These are phyloP conservation scores for Blennius ocellaris DNA, from an alignment of 2,113 vertebrate species.

Conservation along the genomic window DNA sequence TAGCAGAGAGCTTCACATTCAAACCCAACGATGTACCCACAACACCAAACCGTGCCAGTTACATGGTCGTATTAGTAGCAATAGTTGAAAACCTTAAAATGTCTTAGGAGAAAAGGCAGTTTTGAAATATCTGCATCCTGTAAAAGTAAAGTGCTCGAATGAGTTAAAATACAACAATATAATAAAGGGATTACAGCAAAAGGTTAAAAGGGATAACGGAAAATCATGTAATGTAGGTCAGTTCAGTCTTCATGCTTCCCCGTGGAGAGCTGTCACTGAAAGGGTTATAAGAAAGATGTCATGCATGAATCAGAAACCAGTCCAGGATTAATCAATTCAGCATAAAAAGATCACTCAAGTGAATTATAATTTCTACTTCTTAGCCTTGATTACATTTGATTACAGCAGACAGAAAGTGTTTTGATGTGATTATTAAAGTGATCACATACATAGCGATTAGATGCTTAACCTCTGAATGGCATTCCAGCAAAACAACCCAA, in stretches of 20 bases:
- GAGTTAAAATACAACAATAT: no score
- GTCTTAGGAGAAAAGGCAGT: no score
- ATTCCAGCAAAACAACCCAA: slow-evolving; percentile 1
- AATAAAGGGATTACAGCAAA: slow-evolving; percentile 49
- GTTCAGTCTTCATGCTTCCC: slow-evolving; percentile 51
- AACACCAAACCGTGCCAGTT: no score
- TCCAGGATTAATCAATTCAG: slow-evolving; percentile 19
- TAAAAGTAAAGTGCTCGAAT: no score
- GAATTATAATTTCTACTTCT: slow-evolving; percentile 24
- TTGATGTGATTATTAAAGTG: slow-evolving; percentile 9
- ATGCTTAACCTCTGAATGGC: slow-evolving; percentile 21
- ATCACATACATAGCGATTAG: slow-evolving; percentile 12
- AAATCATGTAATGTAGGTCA: slow-evolving; percentile 68
- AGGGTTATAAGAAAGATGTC: slow-evolving; percentile 32
- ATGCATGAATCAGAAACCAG: slow-evolving; percentile 38
- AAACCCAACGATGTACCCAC: no score
- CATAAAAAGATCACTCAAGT: background rate
- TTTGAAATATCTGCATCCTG: no score
- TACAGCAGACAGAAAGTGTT: slow-evolving; percentile 2
- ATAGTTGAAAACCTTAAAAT: no score
- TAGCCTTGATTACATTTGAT: slow-evolving; percentile 28
- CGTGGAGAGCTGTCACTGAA: slow-evolving; percentile 41
- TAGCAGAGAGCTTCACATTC: no score
- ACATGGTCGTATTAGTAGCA: no score
- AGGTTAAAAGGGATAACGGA: slow-evolving; percentile 27